Evolutionary conservation across 2,888 invertebrate genomes (phyloP).

Genomic region (Cephus runcator): DNA sequence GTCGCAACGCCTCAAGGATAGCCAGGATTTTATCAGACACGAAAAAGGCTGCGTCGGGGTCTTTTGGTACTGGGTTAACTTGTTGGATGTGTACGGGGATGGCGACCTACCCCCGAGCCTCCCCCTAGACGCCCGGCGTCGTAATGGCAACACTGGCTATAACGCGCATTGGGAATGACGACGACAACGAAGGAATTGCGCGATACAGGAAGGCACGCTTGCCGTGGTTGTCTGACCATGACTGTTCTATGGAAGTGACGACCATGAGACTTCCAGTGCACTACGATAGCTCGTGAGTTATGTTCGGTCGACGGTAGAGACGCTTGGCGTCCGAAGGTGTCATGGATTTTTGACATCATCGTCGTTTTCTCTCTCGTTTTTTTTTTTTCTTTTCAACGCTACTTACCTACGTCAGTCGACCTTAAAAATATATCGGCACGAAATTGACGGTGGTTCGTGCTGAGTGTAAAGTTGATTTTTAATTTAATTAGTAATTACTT

Average conservation of each 20-base stretch:
- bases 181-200: conserved; percentile 28
- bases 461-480: neutral
- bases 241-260: conserved; percentile 44
- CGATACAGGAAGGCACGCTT: conserved; percentile 37
- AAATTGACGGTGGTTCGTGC: neutral
- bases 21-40: neutral
- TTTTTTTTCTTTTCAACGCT: too few species aligned
- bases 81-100: neutral
- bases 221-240: conserved; percentile 32
- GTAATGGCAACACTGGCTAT: neutral
- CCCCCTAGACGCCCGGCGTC: neutral
- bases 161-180: neutral
- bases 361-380: too few species aligned
- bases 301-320: neutral
- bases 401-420: too few species aligned
- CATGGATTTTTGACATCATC: neutral
- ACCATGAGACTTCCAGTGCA: conserved; percentile 44
- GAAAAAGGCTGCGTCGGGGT: neutral
- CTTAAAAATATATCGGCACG: neutral
- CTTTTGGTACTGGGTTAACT: neutral
- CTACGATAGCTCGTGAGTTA: conserved; percentile 5
- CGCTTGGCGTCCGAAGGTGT: neutral
- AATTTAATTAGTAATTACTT: too few species aligned
- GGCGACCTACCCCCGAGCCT: neutral
- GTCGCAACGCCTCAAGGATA: neutral